Percentiles rank a stretch among this genome's conserved stretches.
These are phyloP conservation scores for Phalanger gymnotis DNA, from an alignment of 2,797 vertebrate genomes.

Conservation along the genomic window DNA sequence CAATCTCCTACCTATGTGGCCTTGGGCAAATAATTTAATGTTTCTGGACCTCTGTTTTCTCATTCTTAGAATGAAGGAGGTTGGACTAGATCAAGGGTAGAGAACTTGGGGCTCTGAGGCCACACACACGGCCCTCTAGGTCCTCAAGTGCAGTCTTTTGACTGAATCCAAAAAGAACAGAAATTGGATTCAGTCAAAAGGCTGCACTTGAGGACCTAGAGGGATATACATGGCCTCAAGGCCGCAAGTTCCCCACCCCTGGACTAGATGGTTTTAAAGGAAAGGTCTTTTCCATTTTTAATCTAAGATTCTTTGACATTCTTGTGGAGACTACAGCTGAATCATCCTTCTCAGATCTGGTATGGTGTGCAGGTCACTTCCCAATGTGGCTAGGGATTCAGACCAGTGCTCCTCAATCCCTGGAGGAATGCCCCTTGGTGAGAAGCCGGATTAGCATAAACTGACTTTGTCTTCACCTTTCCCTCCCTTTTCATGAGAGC, in stretches of 20 bases:
- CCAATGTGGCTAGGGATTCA: not conserved
- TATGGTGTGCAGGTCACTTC: not conserved
- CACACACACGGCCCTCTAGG: too few species aligned
- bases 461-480: not conserved
- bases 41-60: not conserved
- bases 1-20: not conserved
- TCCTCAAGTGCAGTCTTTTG: too few species aligned
- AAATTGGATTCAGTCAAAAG: too few species aligned
- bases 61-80: not conserved
- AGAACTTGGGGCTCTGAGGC: too few species aligned
- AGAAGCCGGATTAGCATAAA: not conserved
- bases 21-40: not conserved
- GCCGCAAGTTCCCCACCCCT: too few species aligned
- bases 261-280: not conserved
- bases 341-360: not conserved
- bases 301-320: not conserved
- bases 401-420: not conserved
- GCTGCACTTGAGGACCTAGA: too few species aligned
- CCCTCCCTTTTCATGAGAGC: not conserved
- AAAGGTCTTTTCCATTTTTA: not conserved
- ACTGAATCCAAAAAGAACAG: too few species aligned
- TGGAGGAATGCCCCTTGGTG: not conserved
- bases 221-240: too few species aligned
- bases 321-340: not conserved
- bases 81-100: not conserved